Evolutionary conservation across 2,888 invertebrate species (phyloP), one percentile per base, ranked within the genome.

Genomic region (Nesidiocoris tenuis): DNA sequence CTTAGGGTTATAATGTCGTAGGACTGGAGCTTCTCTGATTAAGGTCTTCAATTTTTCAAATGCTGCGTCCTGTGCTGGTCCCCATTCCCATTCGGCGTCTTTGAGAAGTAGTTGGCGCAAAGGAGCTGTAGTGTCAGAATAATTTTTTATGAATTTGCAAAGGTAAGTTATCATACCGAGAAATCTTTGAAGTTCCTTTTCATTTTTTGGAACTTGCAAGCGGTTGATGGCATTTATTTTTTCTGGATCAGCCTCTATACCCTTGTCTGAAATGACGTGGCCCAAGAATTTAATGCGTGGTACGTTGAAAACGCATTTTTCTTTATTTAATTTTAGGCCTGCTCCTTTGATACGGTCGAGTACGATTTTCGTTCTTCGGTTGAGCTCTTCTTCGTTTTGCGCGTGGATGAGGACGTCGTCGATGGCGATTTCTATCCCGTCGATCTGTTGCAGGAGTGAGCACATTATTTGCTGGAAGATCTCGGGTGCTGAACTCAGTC

Each of bases 251-350:
- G 78, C 77, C 5, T 75, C 56, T 5, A 81, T 80, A 3, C 80
- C 80, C 7, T 79, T 56, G 39, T 76, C 75, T 1, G 79, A 78
- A 9, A 81, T 75, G 1, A 80, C 76, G 64, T 82, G 81, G 0
- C 81, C 81, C n/a, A 82, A 23, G 57, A 68, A 68, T 1, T 21
- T 1, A 0, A 82, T 65, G 75, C 77, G 71, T 77, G 79, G 1
- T 79, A 67, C 39, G 21, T 78, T 74, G 59, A 80, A 65, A 18
- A 77, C 16, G 72, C 80, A 81, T 80, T 82, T 82, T 3, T 79
- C 75, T 54, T 80, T 75, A 65, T 83, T 82, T 5, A 83, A 74
- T 9, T 79, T 72, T 0, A 82, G 79, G 76, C 81, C 80, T 24
- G 78, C 63, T 61, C 80, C 76, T 25, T 76, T 68, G 24, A 65